phyloP scores from a whole-genome alignment of 2,113 vertebrate genomes.

The Xenus cinereus region DNA sequence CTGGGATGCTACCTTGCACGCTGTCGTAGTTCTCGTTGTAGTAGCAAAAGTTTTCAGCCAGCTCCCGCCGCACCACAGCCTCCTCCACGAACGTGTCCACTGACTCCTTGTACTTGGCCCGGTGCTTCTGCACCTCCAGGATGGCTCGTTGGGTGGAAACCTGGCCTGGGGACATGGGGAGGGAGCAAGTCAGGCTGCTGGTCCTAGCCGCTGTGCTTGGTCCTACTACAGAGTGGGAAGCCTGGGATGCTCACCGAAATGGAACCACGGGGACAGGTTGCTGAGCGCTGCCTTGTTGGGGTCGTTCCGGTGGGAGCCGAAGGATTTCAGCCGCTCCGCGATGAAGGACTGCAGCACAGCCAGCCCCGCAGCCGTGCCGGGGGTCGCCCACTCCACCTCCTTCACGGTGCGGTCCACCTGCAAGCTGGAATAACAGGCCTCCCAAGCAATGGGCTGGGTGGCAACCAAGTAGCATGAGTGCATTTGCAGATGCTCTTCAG shows the following conservation, averaged over 20 bases:
- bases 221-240: background rate
- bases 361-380: constrained; percentile 76
- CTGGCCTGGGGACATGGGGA: constrained; percentile 73
- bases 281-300: constrained; percentile 83
- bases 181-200: background rate
- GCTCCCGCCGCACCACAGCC: constrained; percentile 85
- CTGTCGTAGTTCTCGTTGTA: constrained; percentile 88
- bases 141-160: constrained; percentile 84
- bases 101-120: constrained; percentile 55
- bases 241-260: constrained; percentile 75
- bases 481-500: background rate
- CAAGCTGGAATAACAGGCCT: constrained; percentile 75
- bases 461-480: background rate
- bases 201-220: fast-evolving
- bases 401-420: constrained; percentile 77
- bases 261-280: constrained; percentile 89
- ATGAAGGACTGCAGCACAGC: constrained; percentile 84
- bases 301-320: constrained; percentile 78
- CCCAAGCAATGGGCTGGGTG: constrained; percentile 80
- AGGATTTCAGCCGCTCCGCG: constrained; percentile 73
- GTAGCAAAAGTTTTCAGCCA: constrained; percentile 91
- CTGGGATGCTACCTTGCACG: constrained; percentile 70
- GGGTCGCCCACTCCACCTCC: constrained; percentile 82
- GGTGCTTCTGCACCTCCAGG: constrained; percentile 77
- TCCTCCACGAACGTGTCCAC: constrained; percentile 82